Evolutionary conservation across 92 coral and sea anemone genomes (phyloP), one percentile per base, ranked within the genome.

Genomic region (Actinostola sp.): DNA sequence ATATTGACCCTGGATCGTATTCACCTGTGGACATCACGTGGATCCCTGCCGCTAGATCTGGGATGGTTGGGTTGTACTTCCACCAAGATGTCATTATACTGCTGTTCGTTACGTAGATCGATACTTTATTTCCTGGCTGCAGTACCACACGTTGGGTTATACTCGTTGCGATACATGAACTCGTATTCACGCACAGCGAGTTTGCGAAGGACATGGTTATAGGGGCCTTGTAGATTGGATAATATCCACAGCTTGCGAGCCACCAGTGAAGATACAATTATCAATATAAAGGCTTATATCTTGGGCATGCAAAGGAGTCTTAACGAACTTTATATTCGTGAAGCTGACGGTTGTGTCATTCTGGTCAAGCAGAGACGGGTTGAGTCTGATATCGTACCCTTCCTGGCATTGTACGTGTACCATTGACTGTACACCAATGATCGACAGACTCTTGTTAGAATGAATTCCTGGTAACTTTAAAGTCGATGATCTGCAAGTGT

Each of bases 401-500:
- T 57, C 63, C 38, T 27, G 63, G 29, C 63, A 57, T 57, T 26
- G 26, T 4, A 57, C 38, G 29, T 57, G 19, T 13, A 19, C 63
- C 39, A 57, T 57, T 30, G 63, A 57, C 63, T 29, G 63, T 2
- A 57, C 39, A 27, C 63, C 63, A 27, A 29, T 17, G 13, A 57
- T 57, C 13, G n/a, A 6, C 63, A 57, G 1, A 57, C 63, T 57
- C 39, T 57, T 57, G 36, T 57, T 57, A 38, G 63, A 6, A 57
- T 57, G n/a, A 27, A 69, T 67, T n/a, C 90, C 76, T 7, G 62
- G 71, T 39, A 54, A 1, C 67, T 48, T 39, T 54, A 77, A 43
- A 11, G 45, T 31, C 33, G 67, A 13, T 6, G 46, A 25, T 25
- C 43, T 45, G 41, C 83, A 80, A 20, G 70, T 16, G 49, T 68